These are phyloP conservation scores for Drosophila bipectinata DNA, from an alignment of 1,140 invertebrate species.

Conservation along the genomic window DNA sequence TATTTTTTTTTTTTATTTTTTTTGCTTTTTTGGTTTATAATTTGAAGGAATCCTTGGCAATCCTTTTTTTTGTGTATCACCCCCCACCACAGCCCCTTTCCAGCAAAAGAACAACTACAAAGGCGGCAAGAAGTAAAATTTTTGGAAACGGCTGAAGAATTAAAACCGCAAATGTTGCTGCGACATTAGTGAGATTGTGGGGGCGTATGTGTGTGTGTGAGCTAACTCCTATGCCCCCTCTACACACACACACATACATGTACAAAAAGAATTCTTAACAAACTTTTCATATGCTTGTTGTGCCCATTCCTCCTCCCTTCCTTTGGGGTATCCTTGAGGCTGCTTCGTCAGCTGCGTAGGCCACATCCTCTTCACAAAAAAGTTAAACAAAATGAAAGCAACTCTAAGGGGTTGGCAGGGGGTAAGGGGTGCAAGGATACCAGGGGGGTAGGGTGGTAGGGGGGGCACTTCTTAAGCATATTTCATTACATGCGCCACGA, in stretches of 20 bases:
- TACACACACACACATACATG: slow-evolving; percentile 21
- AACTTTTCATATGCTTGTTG: slow-evolving; percentile 79
- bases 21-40: slow-evolving; percentile 1
- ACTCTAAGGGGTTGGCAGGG: slow-evolving; percentile 12
- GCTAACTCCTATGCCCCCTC: too few relatives aligned
- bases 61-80: background rate
- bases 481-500: slow-evolving; percentile 66
- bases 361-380: slow-evolving; percentile 31
- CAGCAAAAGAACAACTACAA: background rate
- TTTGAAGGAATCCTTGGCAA: slow-evolving; percentile 1
- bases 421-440: slow-evolving; percentile 4
- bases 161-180: slow-evolving; percentile 80
- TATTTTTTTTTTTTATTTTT: background rate
- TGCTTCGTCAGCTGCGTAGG: slow-evolving; percentile 32
- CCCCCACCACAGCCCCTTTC: background rate
- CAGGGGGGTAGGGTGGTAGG: background rate
- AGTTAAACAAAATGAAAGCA: slow-evolving; percentile 53
- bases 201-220: background rate
- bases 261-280: slow-evolving; percentile 75
- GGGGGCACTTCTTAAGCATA: slow-evolving; percentile 68
- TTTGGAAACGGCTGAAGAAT: slow-evolving; percentile 53
- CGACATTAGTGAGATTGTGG: slow-evolving; percentile 70
- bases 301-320: background rate
- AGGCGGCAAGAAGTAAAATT: slow-evolving; percentile 6
- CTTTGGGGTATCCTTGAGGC: slow-evolving; percentile 5